Conservation (phyloP, 1,140 invertebrate genomes). For the Tribolium castaneum region DNA sequence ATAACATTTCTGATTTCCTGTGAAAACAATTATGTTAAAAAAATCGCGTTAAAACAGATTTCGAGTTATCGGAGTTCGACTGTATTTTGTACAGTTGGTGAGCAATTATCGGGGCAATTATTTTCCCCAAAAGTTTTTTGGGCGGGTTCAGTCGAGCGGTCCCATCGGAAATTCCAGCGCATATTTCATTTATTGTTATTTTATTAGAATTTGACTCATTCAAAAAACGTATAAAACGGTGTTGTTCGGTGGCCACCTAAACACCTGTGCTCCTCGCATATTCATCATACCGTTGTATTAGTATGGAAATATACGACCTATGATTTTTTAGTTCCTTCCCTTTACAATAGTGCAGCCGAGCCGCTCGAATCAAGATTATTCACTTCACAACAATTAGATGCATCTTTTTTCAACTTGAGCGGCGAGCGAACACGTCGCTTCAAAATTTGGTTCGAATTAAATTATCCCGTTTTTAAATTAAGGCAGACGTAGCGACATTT, state of each 20-base stretch:
- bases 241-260: constrained; percentile 25
- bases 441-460: constrained; percentile 23
- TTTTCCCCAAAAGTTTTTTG: too few species aligned
- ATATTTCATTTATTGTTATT: constrained; percentile 50
- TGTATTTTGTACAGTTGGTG: too few species aligned
- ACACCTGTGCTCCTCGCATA: constrained; percentile 52
- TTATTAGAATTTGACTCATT: constrained; percentile 37
- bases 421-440: background rate
- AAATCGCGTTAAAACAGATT: too few species aligned
- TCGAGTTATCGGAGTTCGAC: too few species aligned
- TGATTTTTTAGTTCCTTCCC: constrained; percentile 33
- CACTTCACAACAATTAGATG: background rate
- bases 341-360: constrained; percentile 29
- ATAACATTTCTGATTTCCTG: too few species aligned
- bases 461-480: constrained; percentile 61
- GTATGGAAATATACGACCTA: constrained; percentile 46
- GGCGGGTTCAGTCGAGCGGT: background rate
- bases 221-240: constrained; percentile 43
- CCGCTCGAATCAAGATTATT: constrained; percentile 12
- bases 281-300: constrained; percentile 54
- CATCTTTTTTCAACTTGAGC: constrained; percentile 19
- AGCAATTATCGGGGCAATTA: too few species aligned
- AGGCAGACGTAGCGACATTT: constrained; percentile 59
- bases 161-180: constrained; percentile 48
- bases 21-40: too few species aligned